Evolutionary conservation across 2,888 invertebrate species (phyloP).

Genomic region (Chorisops tibialis): DNA sequence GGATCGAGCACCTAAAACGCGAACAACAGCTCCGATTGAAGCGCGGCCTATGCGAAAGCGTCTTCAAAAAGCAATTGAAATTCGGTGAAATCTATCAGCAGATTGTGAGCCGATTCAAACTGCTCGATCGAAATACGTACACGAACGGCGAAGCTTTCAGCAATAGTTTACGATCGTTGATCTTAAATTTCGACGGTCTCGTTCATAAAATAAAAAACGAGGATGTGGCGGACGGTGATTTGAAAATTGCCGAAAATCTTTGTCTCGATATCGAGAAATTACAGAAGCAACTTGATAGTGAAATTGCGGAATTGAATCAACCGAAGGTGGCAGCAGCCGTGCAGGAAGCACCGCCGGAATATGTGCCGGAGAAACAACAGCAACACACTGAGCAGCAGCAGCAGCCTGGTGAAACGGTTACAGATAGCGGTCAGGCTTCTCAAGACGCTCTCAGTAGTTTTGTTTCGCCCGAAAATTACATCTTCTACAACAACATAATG

Average conservation of each 20-base stretch:
- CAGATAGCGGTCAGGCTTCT: conserved; percentile 26
- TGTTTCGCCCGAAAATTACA: conserved; percentile 56
- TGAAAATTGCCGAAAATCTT: conserved; percentile 57
- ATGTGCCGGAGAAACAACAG: neutral
- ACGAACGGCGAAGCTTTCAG: neutral
- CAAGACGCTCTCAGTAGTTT: conserved; percentile 42
- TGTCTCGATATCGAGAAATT: conserved; percentile 54
- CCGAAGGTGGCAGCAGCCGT: neutral
- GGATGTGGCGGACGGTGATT: conserved; percentile 54
- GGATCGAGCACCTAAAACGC: conserved; percentile 1
- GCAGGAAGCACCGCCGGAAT: neutral
- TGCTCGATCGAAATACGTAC: conserved; percentile 37
- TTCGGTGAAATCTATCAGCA: conserved; percentile 51
- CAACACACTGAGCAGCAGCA: conserved; percentile 29
- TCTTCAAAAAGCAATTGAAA: conserved; percentile 39
- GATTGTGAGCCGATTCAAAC: conserved; percentile 37
- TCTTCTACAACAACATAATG: conserved; percentile 58
- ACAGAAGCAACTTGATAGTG: conserved; percentile 48
- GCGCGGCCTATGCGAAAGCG: neutral
- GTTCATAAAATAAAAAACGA: conserved; percentile 48
- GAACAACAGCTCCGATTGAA: conserved; percentile 1
- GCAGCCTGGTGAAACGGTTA: conserved; percentile 38
- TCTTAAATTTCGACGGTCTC: neutral
- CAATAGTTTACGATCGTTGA: neutral
- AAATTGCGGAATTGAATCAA: conserved; percentile 30